phyloP scores from a whole-genome alignment of 2,113 vertebrate species.

The Tonatia bakeri region DNA sequence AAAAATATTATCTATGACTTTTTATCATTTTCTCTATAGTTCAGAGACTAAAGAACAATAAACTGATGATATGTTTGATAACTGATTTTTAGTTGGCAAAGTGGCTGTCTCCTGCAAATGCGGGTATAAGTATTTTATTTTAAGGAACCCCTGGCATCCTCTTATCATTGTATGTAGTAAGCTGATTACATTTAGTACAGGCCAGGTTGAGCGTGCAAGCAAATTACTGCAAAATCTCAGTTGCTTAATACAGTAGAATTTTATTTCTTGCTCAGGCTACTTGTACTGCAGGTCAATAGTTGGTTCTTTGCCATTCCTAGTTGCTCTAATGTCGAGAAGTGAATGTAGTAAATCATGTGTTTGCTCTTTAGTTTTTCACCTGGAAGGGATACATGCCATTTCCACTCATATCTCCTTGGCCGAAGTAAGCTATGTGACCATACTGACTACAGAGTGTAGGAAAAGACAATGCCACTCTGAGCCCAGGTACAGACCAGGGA shows the following conservation, averaged over 20 bases:
- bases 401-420: neutral
- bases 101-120: neutral
- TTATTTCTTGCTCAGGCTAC: neutral
- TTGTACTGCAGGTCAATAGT: neutral
- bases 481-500: neutral
- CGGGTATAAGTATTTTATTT: slow-evolving; percentile 44
- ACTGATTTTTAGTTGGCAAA: neutral
- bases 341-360: neutral
- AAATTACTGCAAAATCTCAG: slow-evolving; percentile 3
- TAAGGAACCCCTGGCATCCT: neutral
- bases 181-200: neutral
- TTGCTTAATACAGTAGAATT: neutral
- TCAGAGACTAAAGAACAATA: slow-evolving; percentile 5
- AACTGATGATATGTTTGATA: neutral
- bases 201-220: neutral
- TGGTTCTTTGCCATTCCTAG: neutral
- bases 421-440: neutral
- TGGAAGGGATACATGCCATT: neutral
- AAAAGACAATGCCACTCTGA: neutral
- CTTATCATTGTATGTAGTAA: neutral
- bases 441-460: neutral
- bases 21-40: neutral
- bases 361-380: neutral
- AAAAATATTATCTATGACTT: neutral
- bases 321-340: neutral